Evolutionary conservation across 2,888 invertebrate genomes (phyloP).

Genomic region (Metacarcinus magister): DNA sequence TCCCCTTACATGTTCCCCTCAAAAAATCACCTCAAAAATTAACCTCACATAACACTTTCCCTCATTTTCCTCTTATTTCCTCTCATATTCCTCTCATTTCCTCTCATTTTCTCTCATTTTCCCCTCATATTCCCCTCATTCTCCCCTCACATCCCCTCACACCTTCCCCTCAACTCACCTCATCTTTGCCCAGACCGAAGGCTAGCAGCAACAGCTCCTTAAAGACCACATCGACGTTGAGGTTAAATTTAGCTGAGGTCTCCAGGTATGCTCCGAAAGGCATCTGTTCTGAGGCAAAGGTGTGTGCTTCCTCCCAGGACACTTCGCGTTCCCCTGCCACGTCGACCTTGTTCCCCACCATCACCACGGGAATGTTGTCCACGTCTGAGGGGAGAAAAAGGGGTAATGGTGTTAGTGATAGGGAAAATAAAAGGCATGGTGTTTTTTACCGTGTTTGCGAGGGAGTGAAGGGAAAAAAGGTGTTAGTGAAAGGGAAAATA

Average conservation of each 20-base stretch:
- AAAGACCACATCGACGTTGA: conserved; percentile 74
- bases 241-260: conserved; percentile 78
- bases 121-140: neutral
- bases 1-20: neutral
- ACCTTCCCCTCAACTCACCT: conserved; percentile 54
- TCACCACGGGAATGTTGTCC: conserved; percentile 70
- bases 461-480: too few species aligned
- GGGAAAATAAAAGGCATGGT: too few species aligned
- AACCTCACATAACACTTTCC: neutral
- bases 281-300: conserved; percentile 66
- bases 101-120: neutral
- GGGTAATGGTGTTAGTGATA: too few species aligned
- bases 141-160: neutral
- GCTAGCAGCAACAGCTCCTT: conserved; percentile 74
- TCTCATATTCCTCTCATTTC: neutral
- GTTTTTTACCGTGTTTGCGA: too few species aligned
- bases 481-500: too few species aligned
- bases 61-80: neutral
- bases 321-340: conserved; percentile 71
- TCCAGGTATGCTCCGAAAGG: conserved; percentile 68
- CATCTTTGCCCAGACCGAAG: conserved; percentile 72
- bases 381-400: neutral
- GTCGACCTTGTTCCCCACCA: conserved; percentile 80
- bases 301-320: conserved; percentile 71
- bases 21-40: neutral